Evolutionary conservation across 2,888 invertebrate species (phyloP), one percentile per base, ranked within the genome.

Genomic region (Patella pellucida): DNA sequence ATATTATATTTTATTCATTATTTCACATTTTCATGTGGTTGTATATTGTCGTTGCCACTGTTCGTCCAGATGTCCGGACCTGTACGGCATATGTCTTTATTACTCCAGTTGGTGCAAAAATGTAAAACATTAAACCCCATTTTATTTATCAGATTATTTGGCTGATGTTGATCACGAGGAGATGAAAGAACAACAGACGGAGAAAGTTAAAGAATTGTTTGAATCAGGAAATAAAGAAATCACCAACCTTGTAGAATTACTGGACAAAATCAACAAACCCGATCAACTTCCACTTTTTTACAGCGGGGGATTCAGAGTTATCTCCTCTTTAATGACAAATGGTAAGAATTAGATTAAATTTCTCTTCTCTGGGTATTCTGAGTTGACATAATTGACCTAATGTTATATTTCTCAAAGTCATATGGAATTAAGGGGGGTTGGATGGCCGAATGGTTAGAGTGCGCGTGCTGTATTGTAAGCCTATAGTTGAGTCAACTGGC

Each of bases 221-320:
- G 84, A 83, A 16, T 77, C 81, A n/a, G 89, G 88, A 16, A 82
- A 86, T 54, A 71, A 75, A 15, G 79, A 79, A 68, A 84, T 83
- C 14, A 78, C 78, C 27, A 84, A 84, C 16, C 72, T 90, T 11
- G 86, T 87, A 15, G 85, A 86, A 51, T 75, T 89, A 16, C 71
- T 90, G 69, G 81, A 85, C 31, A 83, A 85, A 73, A 78, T 89
- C 7, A 80, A 83, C 68, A 83, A 84, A 69, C 73, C 83, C 12
- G 86, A 86, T 16, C 88, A 89, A 76, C 84, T 88, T 9, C 87
- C 89, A 14, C 71, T 89, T 54, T 90, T 82, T 79, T 90, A 90
- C 82, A 84, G 86, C 74, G 90, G 90, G 31, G 90, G 90, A 7
- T 85, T 90, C 73, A 76, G 88, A 52, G 78, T 89, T 2, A 70